Evolutionary conservation across 2,113 vertebrate species (phyloP).

Genomic region (Gadus macrocephalus): DNA sequence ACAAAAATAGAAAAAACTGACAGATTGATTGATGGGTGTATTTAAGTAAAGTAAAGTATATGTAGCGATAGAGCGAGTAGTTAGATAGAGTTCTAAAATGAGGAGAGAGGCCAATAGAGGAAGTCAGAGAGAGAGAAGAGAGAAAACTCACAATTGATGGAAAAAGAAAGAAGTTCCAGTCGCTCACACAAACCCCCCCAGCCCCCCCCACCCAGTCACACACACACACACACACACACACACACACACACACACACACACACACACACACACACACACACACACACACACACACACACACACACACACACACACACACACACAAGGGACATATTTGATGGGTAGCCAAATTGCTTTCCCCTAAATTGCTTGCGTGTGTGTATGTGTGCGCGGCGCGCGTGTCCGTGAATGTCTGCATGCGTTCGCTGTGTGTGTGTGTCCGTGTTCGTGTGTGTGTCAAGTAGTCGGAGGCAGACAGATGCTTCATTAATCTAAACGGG

Average conservation of each 20-base stretch:
- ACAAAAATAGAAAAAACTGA: neutral
- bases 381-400: too few species aligned
- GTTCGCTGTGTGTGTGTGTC: too few species aligned
- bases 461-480: neutral
- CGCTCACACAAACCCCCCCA: neutral
- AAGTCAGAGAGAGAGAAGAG: slow-evolving; percentile 5
- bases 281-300: neutral
- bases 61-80: slow-evolving; percentile 25
- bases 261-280: neutral
- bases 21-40: slow-evolving; percentile 18
- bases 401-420: too few species aligned
- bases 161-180: neutral
- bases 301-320: slow-evolving; percentile 14
- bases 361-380: neutral
- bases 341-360: neutral
- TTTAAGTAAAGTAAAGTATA: too few species aligned
- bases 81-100: slow-evolving; percentile 15
- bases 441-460: neutral
- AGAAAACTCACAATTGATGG: neutral
- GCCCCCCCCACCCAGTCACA: neutral
- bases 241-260: neutral
- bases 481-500: neutral
- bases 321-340: neutral
- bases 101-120: slow-evolving; percentile 11
- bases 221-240: too few species aligned